Evolutionary conservation across 2,797 vertebrate genomes (phyloP).

Genomic region (Enteromius viviparus): DNA sequence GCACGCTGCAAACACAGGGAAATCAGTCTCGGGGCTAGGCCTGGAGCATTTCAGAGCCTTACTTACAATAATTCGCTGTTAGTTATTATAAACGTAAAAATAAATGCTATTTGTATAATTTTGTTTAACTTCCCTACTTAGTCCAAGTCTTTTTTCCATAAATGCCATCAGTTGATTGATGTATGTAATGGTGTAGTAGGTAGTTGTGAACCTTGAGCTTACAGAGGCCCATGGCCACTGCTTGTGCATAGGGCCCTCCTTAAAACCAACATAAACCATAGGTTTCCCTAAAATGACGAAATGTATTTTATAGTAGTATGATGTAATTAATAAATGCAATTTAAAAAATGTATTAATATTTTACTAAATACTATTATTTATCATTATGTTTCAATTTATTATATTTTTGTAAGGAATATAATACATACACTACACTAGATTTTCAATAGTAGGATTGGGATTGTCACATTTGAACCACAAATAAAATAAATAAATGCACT

Average conservation of each 20-base stretch:
- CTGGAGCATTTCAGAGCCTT: background rate
- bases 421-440: background rate
- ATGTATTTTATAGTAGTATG: background rate
- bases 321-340: background rate
- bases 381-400: background rate
- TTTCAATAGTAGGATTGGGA: background rate
- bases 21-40: background rate
- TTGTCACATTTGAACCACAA: background rate
- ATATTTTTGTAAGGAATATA: background rate
- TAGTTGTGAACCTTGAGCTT: no score
- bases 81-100: background rate
- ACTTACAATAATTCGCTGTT: background rate
- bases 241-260: background rate
- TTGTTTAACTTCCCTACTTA: background rate
- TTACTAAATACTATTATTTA: background rate
- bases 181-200: no score
- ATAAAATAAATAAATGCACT: background rate
- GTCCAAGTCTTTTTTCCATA: background rate
- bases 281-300: background rate
- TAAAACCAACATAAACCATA: background rate
- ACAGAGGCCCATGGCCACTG: no score
- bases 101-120: background rate
- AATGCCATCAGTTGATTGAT: no score
- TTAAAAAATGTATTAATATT: background rate
- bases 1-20: background rate